Evolutionary conservation across 2,113 vertebrate genomes (phyloP), one percentile per base, ranked within the genome.

Genomic region (Alouatta palliata): DNA sequence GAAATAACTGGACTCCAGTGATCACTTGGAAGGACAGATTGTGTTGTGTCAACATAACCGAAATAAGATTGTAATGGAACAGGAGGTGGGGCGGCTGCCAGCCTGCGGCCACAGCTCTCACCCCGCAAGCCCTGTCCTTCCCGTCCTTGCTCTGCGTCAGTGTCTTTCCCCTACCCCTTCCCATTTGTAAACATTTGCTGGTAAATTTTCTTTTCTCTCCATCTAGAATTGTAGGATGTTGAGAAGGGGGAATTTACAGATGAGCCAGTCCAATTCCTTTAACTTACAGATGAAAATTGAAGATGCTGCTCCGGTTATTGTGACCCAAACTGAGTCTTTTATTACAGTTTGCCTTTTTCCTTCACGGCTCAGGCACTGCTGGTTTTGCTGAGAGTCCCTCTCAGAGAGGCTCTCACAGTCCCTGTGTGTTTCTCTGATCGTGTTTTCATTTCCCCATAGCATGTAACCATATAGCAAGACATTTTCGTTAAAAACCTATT

Each of bases 391-490:
- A 43, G 25, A n/a, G 61, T 35, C 32, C 17, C 10, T 32, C 40
- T 64, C 61, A 64, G 61, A 52, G 27, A 64, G 27, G 6, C 61
- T 14, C 27, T 64, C 27, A 27, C 25, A 64, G 61, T 64, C 61
- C 37, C 37, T 27, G 6, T 45, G 19, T 1, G 2, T 1, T 2
- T 32, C 40, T 56, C 40, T 56, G 35, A 19, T 3, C 2, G 3
- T 30, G 23, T 64, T 70, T 25, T 87, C 23, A 17, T 37, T n/a
- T 16, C 47, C 21, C 11, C 6, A 0, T 43, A 20, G 35, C 47
- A 54, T 23, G 66, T 49, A 11, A 52, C 45, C 11, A 16, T 27
- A 2, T 10, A 17, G 25, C 14, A 21, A 25, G 52, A 19, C 21
- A 8, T 40, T 76, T 47, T 4, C 40, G 0, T 64, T 6, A 13